A percentile compares a stretch with the other conserved stretches of the same genome.
These are phyloP conservation scores for Gryllus longicercus DNA, from an alignment of 2,888 invertebrate genomes.

Conservation along the genomic window DNA sequence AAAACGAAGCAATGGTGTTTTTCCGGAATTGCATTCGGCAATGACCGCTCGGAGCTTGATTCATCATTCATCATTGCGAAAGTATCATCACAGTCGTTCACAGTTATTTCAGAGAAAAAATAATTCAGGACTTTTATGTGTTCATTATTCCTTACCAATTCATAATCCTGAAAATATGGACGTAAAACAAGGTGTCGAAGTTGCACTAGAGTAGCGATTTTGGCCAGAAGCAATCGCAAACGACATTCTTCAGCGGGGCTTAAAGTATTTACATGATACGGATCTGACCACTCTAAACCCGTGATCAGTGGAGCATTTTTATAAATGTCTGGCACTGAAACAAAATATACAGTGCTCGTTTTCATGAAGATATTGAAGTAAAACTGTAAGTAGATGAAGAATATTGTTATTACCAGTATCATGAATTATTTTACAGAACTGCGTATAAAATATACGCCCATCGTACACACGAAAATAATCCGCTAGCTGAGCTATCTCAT, in stretches of 20 bases:
- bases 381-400: background rate
- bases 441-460: conserved; percentile 71
- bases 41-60: too few species aligned
- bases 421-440: conserved; percentile 70
- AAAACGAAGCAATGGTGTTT: too few species aligned
- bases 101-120: too few species aligned
- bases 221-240: conserved; percentile 66
- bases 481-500: conserved; percentile 67
- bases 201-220: conserved; percentile 61
- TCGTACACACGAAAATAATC: conserved; percentile 78
- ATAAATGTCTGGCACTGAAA: conserved; percentile 51
- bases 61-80: too few species aligned
- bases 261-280: conserved; percentile 62
- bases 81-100: too few species aligned
- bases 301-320: conserved; percentile 51
- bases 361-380: background rate
- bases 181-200: conserved; percentile 60
- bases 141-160: conserved; percentile 51
- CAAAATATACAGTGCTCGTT: background rate
- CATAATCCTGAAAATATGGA: conserved; percentile 74
- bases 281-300: conserved; percentile 67
- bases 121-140: too few species aligned
- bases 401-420: conserved; percentile 54
- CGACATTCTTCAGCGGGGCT: conserved; percentile 64
- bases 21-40: too few species aligned